Evolutionary conservation across 2,113 vertebrate species (phyloP).

Genomic region (Taxidea taxus): DNA sequence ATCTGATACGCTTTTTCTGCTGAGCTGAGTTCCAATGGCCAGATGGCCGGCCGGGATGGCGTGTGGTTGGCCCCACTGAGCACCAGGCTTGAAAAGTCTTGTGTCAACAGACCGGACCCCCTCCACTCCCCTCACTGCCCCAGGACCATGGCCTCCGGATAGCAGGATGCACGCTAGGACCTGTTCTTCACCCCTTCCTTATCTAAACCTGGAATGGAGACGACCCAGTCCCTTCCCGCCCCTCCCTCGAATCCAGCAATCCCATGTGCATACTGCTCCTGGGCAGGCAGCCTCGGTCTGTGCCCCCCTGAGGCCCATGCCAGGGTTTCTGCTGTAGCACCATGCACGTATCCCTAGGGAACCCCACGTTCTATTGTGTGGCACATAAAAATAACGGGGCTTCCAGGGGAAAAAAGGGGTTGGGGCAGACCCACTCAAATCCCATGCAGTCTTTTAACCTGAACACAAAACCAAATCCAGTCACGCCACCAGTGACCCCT

Average conservation of each 20-base stretch:
- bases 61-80: not conserved
- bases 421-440: too few species aligned
- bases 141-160: not conserved
- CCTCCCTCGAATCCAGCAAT: not conserved
- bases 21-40: not conserved
- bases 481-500: not conserved
- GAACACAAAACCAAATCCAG: not conserved
- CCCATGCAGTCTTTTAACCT: not conserved
- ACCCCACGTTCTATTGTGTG: not conserved
- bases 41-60: not conserved
- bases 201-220: not conserved
- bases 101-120: not conserved
- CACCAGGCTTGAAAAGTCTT: not conserved
- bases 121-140: not conserved
- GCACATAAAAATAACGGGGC: not conserved
- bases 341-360: not conserved
- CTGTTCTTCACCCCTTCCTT: not conserved
- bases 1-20: rapidly evolving
- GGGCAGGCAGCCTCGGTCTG: not conserved
- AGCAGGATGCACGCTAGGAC: not conserved
- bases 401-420: not conserved
- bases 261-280: rapidly evolving
- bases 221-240: not conserved
- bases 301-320: not conserved
- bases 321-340: not conserved